Conservation (phyloP, 2,888 invertebrate species). For the Lasioglossum lativentre region DNA sequence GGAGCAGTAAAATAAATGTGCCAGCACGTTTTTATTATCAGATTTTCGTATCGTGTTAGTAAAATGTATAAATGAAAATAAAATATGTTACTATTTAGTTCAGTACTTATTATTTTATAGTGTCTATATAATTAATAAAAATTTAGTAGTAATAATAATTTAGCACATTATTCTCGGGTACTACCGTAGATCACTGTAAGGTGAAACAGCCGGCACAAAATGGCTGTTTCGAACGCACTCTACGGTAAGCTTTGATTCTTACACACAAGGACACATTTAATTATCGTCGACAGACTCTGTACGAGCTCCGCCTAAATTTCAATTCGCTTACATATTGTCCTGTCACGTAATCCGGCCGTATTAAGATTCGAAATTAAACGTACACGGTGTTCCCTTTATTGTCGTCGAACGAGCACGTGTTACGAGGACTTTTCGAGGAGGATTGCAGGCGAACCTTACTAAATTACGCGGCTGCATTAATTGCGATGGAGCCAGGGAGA, state of each 20-base stretch:
- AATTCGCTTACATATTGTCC: constrained; percentile 33
- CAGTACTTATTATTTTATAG: not conserved
- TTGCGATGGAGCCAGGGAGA: constrained; percentile 41
- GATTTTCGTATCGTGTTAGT: not conserved
- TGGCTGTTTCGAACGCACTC: not conserved
- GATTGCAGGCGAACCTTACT: constrained; percentile 47
- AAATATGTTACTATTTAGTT: not conserved
- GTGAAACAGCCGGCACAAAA: not conserved
- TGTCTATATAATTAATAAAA: too few relatives aligned
- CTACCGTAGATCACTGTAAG: not conserved
- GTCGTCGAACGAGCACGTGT: constrained; percentile 45
- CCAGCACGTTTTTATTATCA: not conserved
- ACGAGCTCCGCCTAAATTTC: constrained; percentile 28
- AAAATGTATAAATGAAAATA: not conserved
- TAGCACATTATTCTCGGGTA: too few relatives aligned
- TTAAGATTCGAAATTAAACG: constrained; percentile 58
- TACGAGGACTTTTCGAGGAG: constrained; percentile 24
- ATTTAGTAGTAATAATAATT: too few relatives aligned
- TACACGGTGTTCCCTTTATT: constrained; percentile 28
- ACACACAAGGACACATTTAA: not conserved
- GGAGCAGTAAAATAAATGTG: not conserved
- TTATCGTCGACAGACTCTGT: not conserved
- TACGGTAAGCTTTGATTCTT: not conserved
- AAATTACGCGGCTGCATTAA: constrained; percentile 58
- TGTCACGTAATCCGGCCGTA: constrained; percentile 31